Evolutionary conservation across 1,140 invertebrate species (phyloP), one percentile per base, ranked within the genome.

Genomic region (Holcopasites calliopsidis): DNA sequence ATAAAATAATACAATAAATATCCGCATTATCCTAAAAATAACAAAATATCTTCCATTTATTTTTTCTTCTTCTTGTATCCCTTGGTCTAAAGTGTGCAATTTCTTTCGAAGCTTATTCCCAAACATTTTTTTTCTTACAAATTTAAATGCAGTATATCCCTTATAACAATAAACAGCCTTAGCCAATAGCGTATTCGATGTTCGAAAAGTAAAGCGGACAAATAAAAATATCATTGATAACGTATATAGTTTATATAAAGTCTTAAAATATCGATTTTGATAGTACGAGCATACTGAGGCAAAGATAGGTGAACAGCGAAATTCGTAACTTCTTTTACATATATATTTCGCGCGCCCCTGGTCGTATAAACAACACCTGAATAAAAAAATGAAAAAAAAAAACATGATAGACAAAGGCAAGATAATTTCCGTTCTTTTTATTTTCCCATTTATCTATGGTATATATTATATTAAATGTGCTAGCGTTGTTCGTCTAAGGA

Each of bases 21-120:
- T 89, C 79, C 80, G 83, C 81, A 86, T 87, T 85, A 86, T 82
- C 66, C 83, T 88, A 90, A 73, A 88, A 88, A 89, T 88, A 86
- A 88, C 85, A 88, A 90, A 90, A 90, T 88, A 90, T 89, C 68
- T 76, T 86, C 73, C 66, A n/a, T n/a, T n/a, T n/a, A n/a, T 85
- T 80, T 73, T 83, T 85, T 66, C 49, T 50, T 75, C 49, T 69
- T 55, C 44, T 74, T 64, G 44, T 82, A 55, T 78, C 55, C 31
- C 73, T 76, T 84, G 75, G 72, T 86, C 77, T 80, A 86, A 81
- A 76, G 60, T 71, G 68, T 66, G 78, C 55, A 85, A 80, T 62
- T 70, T 72, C 61, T 77, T 82, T 73, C 64, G 31, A 84, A 85
- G 79, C 73, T 77, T 83, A 54, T 74, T 73, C 42, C 57, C 72